phyloP scores from a whole-genome alignment of 2,113 vertebrate species.

The Parotia lawesii region DNA sequence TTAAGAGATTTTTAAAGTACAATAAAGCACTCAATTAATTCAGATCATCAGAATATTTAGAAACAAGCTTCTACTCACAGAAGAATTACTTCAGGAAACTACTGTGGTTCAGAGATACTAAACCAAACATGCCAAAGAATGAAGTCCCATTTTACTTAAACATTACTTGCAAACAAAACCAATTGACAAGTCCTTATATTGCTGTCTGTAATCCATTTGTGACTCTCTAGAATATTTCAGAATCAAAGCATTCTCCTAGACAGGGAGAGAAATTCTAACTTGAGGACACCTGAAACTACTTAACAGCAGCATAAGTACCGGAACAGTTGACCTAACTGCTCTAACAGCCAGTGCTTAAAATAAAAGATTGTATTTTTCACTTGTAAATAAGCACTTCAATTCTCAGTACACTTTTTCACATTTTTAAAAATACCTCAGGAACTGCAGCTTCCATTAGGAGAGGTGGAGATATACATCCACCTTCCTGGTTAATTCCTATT shows the following conservation, averaged over 20 bases:
- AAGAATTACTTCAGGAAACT: not conserved
- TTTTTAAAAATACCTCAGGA: slow-evolving; percentile 68
- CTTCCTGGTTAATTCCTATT: slow-evolving; percentile 71
- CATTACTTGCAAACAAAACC: not conserved
- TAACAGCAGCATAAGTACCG: not conserved
- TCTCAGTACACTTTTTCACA: not conserved
- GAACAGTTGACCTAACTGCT: not conserved
- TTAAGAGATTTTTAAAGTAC: not conserved
- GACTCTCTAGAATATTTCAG: not conserved
- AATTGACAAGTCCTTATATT: not conserved
- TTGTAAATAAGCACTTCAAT: not conserved
- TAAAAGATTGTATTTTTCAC: not conserved
- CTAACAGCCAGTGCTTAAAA: not conserved
- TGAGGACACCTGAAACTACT: not conserved
- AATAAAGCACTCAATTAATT: not conserved
- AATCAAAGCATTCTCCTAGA: not conserved
- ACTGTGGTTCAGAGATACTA: not conserved
- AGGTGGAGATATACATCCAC: slow-evolving; percentile 64
- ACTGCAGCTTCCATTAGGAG: slow-evolving; percentile 72
- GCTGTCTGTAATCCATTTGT: not conserved
- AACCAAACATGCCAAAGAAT: not conserved
- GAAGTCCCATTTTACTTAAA: not conserved
- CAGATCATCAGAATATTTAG: not conserved
- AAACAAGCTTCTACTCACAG: not conserved
- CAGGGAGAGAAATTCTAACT: not conserved